Conservation (phyloP, 1,140 invertebrate genomes). For the Drosophila bipectinata region DNA sequence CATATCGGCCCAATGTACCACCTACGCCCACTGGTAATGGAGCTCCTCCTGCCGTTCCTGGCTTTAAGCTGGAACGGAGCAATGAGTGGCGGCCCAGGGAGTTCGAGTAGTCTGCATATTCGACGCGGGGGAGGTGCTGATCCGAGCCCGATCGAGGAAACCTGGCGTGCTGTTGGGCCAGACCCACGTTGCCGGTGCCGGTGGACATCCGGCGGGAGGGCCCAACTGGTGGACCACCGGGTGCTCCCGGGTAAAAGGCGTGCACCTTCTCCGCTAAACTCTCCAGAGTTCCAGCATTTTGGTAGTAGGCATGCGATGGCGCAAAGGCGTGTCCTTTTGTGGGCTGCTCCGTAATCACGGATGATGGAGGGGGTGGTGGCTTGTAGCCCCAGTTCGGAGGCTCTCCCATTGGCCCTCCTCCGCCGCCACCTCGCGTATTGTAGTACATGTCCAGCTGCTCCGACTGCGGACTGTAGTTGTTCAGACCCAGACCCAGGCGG, state of each 20-base stretch:
- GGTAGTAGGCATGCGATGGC: slow-evolving; percentile 91
- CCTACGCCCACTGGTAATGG: slow-evolving; percentile 74
- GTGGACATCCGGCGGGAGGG: slow-evolving; percentile 87
- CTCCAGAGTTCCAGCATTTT: slow-evolving; percentile 91
- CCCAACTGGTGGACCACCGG: slow-evolving; percentile 71
- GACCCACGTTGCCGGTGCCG: slow-evolving; percentile 82
- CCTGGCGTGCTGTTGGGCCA: slow-evolving; percentile 79
- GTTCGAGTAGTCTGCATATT: slow-evolving; percentile 89
- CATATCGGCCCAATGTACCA: slow-evolving; percentile 82
- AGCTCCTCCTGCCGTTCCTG: slow-evolving; percentile 84
- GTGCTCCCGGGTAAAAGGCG: slow-evolving; percentile 89
- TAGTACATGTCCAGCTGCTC: slow-evolving; percentile 92
- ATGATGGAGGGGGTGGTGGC: slow-evolving; percentile 89
- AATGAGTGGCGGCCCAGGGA: slow-evolving; percentile 90
- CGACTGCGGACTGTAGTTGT: slow-evolving; percentile 87
- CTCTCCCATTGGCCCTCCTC: slow-evolving; percentile 83
- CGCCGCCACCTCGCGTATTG: slow-evolving; percentile 87
- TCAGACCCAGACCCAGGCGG: slow-evolving; percentile 88
- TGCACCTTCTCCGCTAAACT: slow-evolving; percentile 95
- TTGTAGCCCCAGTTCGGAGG: slow-evolving; percentile 84
- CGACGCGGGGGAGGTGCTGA: slow-evolving; percentile 92
- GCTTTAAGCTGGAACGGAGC: slow-evolving; percentile 90
- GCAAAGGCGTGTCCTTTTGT: slow-evolving; percentile 92
- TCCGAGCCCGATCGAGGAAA: slow-evolving; percentile 93
- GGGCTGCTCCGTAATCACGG: slow-evolving; percentile 95